These are phyloP conservation scores for Grus americana DNA, from an alignment of 2,113 vertebrate species.

Conservation along the genomic window DNA sequence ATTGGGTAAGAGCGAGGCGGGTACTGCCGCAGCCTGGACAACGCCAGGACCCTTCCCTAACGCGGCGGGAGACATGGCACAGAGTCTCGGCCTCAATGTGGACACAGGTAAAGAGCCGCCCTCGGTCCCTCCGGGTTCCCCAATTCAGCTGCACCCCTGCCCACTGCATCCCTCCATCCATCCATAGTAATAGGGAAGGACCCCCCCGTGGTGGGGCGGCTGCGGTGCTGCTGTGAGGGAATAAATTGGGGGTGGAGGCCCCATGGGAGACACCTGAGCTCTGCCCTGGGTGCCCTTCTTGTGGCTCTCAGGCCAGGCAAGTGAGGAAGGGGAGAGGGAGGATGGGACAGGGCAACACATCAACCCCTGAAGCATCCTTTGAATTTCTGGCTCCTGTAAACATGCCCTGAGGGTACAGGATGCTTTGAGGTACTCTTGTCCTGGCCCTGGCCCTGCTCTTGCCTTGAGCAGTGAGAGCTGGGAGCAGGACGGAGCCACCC, in stretches of 20 bases:
- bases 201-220: rapidly evolving
- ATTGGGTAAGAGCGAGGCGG: slow-evolving; percentile 83
- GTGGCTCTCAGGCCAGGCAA: background rate
- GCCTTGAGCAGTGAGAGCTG: rapidly evolving
- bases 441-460: background rate
- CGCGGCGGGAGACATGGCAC: slow-evolving; percentile 83
- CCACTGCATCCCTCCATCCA: background rate
- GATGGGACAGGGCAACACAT: background rate
- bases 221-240: background rate
- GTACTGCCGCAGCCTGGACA: slow-evolving; percentile 80
- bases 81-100: slow-evolving; percentile 85
- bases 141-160: background rate
- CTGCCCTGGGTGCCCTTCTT: background rate
- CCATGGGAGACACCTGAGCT: background rate
- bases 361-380: rapidly evolving
- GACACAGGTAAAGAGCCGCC: slow-evolving; percentile 85
- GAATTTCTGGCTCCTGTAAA: background rate
- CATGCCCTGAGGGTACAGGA: background rate
- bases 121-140: rapidly evolving
- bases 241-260: background rate
- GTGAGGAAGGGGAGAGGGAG: background rate
- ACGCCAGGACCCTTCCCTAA: slow-evolving; percentile 81
- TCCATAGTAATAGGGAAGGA: background rate
- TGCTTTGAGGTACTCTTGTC: background rate
- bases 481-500: background rate